Conservation (phyloP, 2,113 vertebrate genomes). For the Colistium nudipinnis region DNA sequence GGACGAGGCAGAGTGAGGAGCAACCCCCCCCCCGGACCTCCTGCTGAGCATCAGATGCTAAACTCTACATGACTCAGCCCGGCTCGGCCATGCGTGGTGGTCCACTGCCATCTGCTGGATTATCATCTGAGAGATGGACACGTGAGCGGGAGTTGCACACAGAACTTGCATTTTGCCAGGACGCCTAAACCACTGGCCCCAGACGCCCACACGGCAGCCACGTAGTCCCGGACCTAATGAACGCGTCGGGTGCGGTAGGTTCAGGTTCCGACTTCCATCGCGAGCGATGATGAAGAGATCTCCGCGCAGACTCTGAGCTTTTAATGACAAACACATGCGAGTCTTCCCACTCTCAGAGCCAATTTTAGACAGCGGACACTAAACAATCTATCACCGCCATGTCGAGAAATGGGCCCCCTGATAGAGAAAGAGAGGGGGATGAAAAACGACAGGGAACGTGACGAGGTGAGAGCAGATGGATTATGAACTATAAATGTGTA, state of each 20-base stretch:
- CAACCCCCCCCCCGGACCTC: slow-evolving; percentile 57
- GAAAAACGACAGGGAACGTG: slow-evolving; percentile 61
- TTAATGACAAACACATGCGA: slow-evolving; percentile 73
- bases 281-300: slow-evolving; percentile 50
- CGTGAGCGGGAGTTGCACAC: background rate
- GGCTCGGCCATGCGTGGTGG: slow-evolving; percentile 27
- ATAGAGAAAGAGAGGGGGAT: slow-evolving; percentile 61
- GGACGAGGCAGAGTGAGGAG: slow-evolving; percentile 46
- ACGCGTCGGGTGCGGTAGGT: slow-evolving; percentile 4
- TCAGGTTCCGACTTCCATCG: slow-evolving; percentile 22
- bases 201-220: background rate
- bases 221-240: slow-evolving; percentile 22
- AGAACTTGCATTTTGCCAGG: background rate
- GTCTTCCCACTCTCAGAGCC: slow-evolving; percentile 64
- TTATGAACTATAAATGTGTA: slow-evolving; percentile 74
- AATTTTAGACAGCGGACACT: slow-evolving; percentile 54
- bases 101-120: slow-evolving; percentile 77
- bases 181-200: background rate
- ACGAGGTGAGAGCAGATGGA: slow-evolving; percentile 75
- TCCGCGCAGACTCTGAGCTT: slow-evolving; percentile 22
- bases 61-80: slow-evolving; percentile 65
- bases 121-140: background rate
- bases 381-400: slow-evolving; percentile 58
- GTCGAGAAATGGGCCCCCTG: slow-evolving; percentile 50
- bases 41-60: slow-evolving; percentile 73